phyloP scores from a whole-genome alignment of 1,140 invertebrate species.

The Goniozus legneri region DNA sequence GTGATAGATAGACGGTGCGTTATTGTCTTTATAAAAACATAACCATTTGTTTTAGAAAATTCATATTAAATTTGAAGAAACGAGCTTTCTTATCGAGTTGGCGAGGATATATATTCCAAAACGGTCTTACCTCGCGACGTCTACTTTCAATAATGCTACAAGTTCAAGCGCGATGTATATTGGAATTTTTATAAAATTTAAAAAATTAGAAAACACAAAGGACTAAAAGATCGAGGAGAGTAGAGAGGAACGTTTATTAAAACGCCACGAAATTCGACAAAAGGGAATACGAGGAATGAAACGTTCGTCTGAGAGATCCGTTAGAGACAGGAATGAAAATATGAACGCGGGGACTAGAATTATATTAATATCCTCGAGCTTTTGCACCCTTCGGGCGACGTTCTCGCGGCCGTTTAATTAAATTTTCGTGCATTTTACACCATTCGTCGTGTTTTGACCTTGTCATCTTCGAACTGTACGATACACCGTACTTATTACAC shows the following conservation, averaged over 20 bases:
- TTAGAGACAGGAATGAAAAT: slow-evolving; percentile 32
- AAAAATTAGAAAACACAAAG: neutral
- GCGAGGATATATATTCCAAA: too few species aligned
- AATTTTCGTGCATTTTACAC: slow-evolving; percentile 40
- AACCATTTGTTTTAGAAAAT: slow-evolving; percentile 50
- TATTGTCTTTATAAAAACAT: slow-evolving; percentile 55
- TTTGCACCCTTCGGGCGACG: slow-evolving; percentile 17
- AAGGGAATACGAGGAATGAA: slow-evolving; percentile 6
- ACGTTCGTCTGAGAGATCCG: neutral
- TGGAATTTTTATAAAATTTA: neutral
- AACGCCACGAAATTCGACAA: slow-evolving; percentile 11
- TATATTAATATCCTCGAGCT: slow-evolving; percentile 42
- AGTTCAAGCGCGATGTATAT: slow-evolving; percentile 15
- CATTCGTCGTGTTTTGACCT: slow-evolving; percentile 17
- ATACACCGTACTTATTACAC: slow-evolving; percentile 14
- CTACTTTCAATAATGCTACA: slow-evolving; percentile 21
- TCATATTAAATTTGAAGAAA: slow-evolving; percentile 35
- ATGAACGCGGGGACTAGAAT: slow-evolving; percentile 30
- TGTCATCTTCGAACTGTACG: slow-evolving; percentile 17
- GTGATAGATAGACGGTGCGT: slow-evolving; percentile 52
- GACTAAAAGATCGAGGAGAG: neutral
- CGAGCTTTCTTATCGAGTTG: too few species aligned
- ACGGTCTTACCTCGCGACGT: too few species aligned
- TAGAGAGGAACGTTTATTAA: slow-evolving; percentile 25
- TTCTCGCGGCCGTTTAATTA: slow-evolving; percentile 36